A percentile compares a stretch with the other conserved stretches of the same genome.
phyloP scores from a whole-genome alignment of 2,797 vertebrate species.

The Varecia variegata region DNA sequence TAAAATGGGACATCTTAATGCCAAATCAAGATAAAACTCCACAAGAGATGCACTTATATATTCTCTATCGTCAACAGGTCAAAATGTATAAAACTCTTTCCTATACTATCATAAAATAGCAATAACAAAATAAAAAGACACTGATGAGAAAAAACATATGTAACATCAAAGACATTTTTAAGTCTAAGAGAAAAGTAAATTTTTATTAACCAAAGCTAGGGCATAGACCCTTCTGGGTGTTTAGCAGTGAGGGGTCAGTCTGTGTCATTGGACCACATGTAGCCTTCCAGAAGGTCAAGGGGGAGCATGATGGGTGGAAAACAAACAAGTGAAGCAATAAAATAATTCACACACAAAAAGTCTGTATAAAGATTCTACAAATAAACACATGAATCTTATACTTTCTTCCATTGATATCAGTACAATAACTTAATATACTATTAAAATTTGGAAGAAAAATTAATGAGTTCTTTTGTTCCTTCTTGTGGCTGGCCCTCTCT shows the following conservation, averaged over 20 bases:
- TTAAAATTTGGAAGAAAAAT: background rate
- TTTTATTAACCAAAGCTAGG: background rate
- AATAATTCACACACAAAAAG: background rate
- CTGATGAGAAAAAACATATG: background rate
- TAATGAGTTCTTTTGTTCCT: constrained; percentile 22
- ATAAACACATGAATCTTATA: background rate
- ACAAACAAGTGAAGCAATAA: background rate
- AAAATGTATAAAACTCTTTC: background rate
- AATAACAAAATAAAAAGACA: background rate
- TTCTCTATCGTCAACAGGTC: background rate
- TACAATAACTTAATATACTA: background rate
- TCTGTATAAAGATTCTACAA: background rate
- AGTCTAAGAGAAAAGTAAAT: background rate
- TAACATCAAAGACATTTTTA: background rate
- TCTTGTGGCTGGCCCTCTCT: background rate
- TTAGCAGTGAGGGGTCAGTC: background rate
- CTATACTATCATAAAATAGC: background rate
- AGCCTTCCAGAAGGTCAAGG: background rate
- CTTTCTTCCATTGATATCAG: background rate
- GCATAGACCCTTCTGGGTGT: background rate
- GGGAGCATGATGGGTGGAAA: background rate
- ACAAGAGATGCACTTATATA: background rate
- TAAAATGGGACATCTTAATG: background rate
- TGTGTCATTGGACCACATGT: background rate
- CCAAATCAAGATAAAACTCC: background rate